phyloP scores from a whole-genome alignment of 2,113 vertebrate genomes.

The Sinocyclocheilus grahami region DNA sequence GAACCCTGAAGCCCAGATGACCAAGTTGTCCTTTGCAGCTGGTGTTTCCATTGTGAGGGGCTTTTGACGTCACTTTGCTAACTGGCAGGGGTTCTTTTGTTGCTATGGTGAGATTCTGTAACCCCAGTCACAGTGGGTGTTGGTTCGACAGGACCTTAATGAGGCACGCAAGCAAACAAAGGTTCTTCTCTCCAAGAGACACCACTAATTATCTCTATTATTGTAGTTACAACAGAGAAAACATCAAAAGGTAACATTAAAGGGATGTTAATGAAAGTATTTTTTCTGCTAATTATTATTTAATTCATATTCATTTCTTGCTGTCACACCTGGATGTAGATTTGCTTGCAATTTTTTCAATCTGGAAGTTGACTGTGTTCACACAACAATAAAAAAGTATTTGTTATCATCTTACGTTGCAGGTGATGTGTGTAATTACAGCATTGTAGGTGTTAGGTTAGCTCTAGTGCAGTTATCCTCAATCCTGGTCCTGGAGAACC shows the following conservation, averaged over 20 bases:
- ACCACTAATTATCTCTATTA: neutral
- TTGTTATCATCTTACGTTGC: neutral
- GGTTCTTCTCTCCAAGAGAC: neutral
- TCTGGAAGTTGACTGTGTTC: neutral
- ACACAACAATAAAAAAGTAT: neutral
- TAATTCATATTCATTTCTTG: neutral
- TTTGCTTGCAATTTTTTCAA: neutral
- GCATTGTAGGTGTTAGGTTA: no score
- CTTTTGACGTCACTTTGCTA: conserved; percentile 38
- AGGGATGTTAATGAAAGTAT: neutral
- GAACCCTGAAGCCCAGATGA: neutral
- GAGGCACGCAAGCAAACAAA: conserved; percentile 13
- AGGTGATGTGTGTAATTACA: no score
- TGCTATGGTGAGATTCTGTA: conserved; percentile 43
- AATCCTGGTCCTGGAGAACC: neutral
- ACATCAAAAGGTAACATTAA: neutral
- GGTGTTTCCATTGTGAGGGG: neutral
- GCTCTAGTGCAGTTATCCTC: no score
- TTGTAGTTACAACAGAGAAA: neutral
- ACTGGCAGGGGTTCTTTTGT: conserved; percentile 33
- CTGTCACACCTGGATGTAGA: neutral
- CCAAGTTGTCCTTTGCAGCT: neutral
- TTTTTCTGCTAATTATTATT: neutral
- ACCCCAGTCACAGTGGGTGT: neutral
- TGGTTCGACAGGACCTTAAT: conserved; percentile 13